Evolutionary conservation across 2,888 invertebrate genomes (phyloP), one percentile per base, ranked within the genome.

Genomic region (Celastrina argiolus): DNA sequence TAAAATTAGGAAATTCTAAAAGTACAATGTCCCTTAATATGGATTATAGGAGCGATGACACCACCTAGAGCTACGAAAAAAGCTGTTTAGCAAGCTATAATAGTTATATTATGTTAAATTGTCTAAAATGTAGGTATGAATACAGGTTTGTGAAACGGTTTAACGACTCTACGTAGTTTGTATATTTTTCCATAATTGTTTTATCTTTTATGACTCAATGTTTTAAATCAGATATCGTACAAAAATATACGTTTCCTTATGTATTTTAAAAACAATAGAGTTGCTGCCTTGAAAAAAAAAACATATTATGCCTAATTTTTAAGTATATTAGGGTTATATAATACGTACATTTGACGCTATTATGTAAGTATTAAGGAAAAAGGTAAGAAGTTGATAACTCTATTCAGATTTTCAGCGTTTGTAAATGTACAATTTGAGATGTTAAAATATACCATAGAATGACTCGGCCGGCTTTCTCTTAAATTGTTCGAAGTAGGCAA

Each of bases 381-480:
- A 4, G 5, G 31, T 51, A 18, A 18, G 12, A 51, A 51, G 22
- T 22, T 22, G 8, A 12, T 22, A 22, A 0, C 3, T 51, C 0
- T 31, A 1, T 2, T 6, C 1, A 3, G 1, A 31, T 31, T 12
- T 51, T 51, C 5, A 22, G 12, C 22, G 5, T 22, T 22, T 34
- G 5, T 10, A 22, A 61, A 61, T 39, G 36, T 16, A 59, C 26
- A 56, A 12, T 14, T 56, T 22, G 18, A 18, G 18, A 22, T 34
- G 14, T 7, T 16, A 36, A 61, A 39, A 18, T 61, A 36, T 22
- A 18, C 39, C 22, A 14, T 16, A 59, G 14, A 36, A 61, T 16
- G 28, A 59, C 31, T 14, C 16, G 39, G 39, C 61, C 61, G 18
- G 36, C 61, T 61, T 61, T 61, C 61, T 36, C 61, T 39, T 22